phyloP scores from a whole-genome alignment of 2,113 vertebrate genomes.

The Probosciger aterrimus region DNA sequence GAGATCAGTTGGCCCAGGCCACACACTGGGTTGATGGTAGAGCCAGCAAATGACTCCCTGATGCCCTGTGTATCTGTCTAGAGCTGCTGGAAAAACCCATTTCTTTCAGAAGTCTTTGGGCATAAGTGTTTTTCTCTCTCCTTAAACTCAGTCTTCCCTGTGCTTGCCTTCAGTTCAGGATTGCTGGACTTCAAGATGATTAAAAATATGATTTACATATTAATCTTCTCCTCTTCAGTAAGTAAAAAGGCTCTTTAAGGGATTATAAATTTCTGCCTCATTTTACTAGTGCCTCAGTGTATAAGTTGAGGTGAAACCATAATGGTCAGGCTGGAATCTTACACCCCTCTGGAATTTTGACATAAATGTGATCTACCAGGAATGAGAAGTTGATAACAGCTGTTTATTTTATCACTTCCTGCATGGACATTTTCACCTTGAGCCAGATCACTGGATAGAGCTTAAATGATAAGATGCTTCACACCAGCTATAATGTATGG shows the following conservation, averaged over 20 bases:
- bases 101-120: neutral
- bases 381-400: neutral
- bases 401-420: neutral
- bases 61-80: neutral
- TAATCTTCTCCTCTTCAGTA: neutral
- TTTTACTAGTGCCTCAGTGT: neutral
- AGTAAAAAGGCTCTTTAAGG: neutral
- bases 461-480: neutral
- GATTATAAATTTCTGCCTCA: neutral
- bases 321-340: neutral
- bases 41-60: neutral
- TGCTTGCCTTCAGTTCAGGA: neutral
- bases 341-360: neutral
- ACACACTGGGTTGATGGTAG: neutral
- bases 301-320: neutral
- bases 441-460: too few species aligned
- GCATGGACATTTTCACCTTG: neutral
- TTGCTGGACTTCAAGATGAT: neutral
- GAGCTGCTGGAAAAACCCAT: neutral
- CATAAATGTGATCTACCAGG: neutral
- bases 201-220: neutral
- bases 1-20: neutral
- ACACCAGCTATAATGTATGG: fast-evolving
- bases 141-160: neutral
- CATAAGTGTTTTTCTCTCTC: neutral